Conservation (phyloP, 2,888 invertebrate genomes). For the Leucophora obtusa region DNA sequence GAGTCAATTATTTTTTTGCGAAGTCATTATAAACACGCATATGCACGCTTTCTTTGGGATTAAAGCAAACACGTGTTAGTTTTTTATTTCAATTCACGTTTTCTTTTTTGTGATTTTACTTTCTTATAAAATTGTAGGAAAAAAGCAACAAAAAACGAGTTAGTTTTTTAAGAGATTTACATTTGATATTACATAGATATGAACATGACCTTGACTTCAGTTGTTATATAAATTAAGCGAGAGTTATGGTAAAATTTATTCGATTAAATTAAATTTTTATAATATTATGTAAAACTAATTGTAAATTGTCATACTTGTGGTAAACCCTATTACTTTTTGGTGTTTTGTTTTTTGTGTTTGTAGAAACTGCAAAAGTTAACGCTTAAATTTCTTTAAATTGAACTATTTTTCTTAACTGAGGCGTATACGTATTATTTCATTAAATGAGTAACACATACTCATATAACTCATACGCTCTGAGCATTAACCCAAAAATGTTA, state of each 20-base stretch:
- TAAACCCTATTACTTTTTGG: too few relatives aligned
- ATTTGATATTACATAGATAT: background rate
- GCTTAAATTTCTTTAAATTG: too few relatives aligned
- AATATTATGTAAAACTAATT: too few relatives aligned
- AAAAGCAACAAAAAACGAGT: background rate
- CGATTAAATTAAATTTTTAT: background rate
- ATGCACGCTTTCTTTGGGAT: slow-evolving; percentile 5
- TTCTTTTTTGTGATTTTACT: background rate
- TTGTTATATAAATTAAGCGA: background rate
- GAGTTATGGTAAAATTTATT: background rate
- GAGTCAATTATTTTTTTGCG: background rate
- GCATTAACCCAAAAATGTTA: too few relatives aligned
- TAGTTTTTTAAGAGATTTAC: background rate
- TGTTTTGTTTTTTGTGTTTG: too few relatives aligned
- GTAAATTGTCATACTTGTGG: too few relatives aligned
- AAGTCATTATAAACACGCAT: slow-evolving; percentile 22
- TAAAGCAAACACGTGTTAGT: slow-evolving; percentile 9
- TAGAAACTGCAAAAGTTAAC: too few relatives aligned
- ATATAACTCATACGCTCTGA: too few relatives aligned
- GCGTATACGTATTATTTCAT: too few relatives aligned
- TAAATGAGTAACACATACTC: too few relatives aligned
- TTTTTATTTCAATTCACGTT: background rate
- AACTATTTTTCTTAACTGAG: too few relatives aligned
- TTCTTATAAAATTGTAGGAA: background rate
- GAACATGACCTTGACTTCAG: background rate